phyloP scores from a whole-genome alignment of 2,888 invertebrate genomes.

The Dioctria linearis region DNA sequence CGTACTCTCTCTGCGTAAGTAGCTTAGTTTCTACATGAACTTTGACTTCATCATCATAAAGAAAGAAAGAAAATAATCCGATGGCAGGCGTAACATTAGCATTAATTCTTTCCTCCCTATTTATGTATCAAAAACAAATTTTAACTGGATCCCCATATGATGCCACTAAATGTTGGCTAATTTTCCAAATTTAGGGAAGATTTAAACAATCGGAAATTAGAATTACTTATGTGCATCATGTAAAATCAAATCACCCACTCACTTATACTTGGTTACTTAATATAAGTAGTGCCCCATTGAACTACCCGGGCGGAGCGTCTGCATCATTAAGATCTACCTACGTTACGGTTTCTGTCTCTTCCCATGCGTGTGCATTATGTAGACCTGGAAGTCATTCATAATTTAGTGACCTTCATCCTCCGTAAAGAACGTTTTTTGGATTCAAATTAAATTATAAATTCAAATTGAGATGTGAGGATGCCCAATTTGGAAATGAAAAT shows the following conservation, averaged over 20 bases:
- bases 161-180: too few species aligned
- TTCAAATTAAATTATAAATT: conserved; percentile 38
- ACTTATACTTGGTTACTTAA: background rate
- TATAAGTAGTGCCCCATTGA: too few species aligned
- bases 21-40: background rate
- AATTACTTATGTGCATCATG: background rate
- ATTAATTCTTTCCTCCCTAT: background rate
- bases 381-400: background rate
- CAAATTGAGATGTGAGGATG: conserved; percentile 16
- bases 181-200: background rate
- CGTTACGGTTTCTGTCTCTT: background rate
- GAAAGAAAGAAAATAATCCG: too few species aligned
- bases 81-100: too few species aligned
- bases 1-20: background rate
- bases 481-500: background rate
- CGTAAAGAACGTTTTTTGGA: conserved; percentile 8
- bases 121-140: conserved; percentile 26
- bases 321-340: conserved; percentile 18
- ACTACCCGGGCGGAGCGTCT: background rate
- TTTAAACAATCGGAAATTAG: conserved; percentile 8
- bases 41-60: background rate
- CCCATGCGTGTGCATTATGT: background rate
- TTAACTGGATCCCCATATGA: conserved; percentile 19
- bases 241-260: too few species aligned
- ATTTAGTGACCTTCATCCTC: conserved; percentile 3